Percentiles rank a stretch among this genome's conserved stretches.
Evolutionary conservation across 2,113 vertebrate genomes (phyloP).

Genomic region (Cololabis saira): DNA sequence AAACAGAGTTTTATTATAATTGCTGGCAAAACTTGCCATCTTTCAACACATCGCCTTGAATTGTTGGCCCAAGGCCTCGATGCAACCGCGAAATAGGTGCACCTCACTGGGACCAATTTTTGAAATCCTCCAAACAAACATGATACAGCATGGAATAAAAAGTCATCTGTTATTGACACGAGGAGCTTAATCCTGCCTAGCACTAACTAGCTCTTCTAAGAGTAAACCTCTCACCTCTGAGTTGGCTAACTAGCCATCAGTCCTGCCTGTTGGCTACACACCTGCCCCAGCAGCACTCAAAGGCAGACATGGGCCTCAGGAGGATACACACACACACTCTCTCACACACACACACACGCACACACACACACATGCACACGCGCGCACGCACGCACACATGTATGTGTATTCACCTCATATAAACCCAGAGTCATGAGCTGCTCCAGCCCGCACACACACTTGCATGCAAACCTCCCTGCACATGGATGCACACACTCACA

Average conservation of each 20-base stretch:
- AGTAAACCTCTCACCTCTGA: conserved; percentile 68
- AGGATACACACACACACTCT: conserved; percentile 33
- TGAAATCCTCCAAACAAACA: conserved; percentile 55
- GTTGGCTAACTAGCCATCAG: conserved; percentile 75
- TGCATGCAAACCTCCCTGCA: background rate
- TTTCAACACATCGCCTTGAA: conserved; percentile 38
- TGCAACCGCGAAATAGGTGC: conserved; percentile 48
- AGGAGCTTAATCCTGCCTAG: conserved; percentile 65
- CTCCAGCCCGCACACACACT: background rate
- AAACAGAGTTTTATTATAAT: conserved; percentile 27
- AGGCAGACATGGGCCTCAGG: conserved; percentile 71
- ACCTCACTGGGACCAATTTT: conserved; percentile 78
- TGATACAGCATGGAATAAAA: conserved; percentile 43
- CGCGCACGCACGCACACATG: conserved; percentile 10
- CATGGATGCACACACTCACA: background rate
- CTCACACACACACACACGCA: conserved; percentile 15
- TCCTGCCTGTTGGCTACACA: conserved; percentile 79
- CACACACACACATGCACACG: conserved; percentile 26
- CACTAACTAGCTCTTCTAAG: conserved; percentile 72
- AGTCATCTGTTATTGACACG: conserved; percentile 70
- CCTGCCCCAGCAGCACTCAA: conserved; percentile 78
- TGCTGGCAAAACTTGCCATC: conserved; percentile 45
- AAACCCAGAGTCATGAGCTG: conserved; percentile 12
- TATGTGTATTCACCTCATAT: conserved; percentile 21
- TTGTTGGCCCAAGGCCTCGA: conserved; percentile 46